These are phyloP conservation scores for Phlogophora meticulosa DNA, from an alignment of 2,888 invertebrate species.

Conservation along the genomic window DNA sequence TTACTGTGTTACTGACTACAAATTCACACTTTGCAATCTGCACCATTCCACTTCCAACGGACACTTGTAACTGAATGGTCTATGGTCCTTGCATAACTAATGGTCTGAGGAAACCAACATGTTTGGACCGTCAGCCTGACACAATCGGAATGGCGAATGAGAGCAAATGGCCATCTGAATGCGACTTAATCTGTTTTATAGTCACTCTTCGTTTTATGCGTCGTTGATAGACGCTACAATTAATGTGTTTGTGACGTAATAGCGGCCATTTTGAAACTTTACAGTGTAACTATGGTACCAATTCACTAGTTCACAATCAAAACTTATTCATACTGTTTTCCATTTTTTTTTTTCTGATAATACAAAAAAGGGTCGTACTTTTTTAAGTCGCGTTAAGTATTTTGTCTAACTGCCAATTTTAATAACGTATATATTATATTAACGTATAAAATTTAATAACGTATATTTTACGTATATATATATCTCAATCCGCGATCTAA, in stretches of 20 bases:
- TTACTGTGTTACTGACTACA: conserved; percentile 1
- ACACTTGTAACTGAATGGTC: conserved; percentile 32
- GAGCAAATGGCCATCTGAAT: conserved; percentile 49
- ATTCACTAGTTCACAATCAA: neutral
- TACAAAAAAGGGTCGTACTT: too few species aligned
- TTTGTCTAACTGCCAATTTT: too few species aligned
- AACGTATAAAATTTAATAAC: too few species aligned
- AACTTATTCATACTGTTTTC: too few species aligned
- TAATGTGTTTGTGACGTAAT: conserved; percentile 11
- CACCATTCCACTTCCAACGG: conserved; percentile 22
- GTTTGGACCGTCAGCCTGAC: conserved; percentile 38
- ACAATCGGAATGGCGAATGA: conserved; percentile 59
- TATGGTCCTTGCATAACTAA: conserved; percentile 52
- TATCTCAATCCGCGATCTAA: too few species aligned
- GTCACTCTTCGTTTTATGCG: conserved; percentile 33
- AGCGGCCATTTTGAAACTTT: conserved; percentile 16
- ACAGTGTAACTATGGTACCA: neutral
- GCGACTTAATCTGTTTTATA: conserved; percentile 44
- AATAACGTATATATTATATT: too few species aligned
- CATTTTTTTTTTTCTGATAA: too few species aligned
- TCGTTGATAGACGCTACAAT: conserved; percentile 29
- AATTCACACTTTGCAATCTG: conserved; percentile 3
- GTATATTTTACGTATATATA: too few species aligned
- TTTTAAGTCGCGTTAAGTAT: too few species aligned
- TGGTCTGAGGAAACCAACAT: conserved; percentile 58